Evolutionary conservation across 2,888 invertebrate species (phyloP), one percentile per base, ranked within the genome.

Genomic region (Tetragonula carbonaria): DNA sequence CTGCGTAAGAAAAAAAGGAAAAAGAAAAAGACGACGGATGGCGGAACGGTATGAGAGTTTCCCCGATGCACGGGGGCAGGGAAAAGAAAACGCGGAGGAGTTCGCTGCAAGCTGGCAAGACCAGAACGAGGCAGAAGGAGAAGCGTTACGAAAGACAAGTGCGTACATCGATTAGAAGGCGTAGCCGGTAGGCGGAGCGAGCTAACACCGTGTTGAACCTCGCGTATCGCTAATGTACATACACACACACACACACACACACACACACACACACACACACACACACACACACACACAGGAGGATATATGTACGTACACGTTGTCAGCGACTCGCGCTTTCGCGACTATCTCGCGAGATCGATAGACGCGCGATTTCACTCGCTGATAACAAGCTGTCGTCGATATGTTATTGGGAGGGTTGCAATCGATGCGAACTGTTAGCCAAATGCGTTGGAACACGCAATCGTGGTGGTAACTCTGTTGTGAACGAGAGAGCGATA

Each of bases 151-250:
- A 90, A 87, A 87, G 85, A 86, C 90, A 88, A 92, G 87, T 88
- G 87, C 87, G 86, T 87, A 86, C 85, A 85, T 91, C 90, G 91
- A 93, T 92, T 93, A 93, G 93, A 92, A 93, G 93, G 93, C 93
- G 93, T 93, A 93, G 88, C 90, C 88, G 80, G 88, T 90, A 90
- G 93, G 93, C 92, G 93, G 93, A 91, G 93, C 92, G 87, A 90
- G 85, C 87, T 87, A 90, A 89, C 87, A 87, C 85, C 82, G 86
- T 75, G 87, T 90, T 85, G 85, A 87, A 90, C 78, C 86, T 86
- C 88, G 72, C 87, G 85, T 88, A 85, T 63, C 80, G 82, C 86
- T 88, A 87, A 88, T 91, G 82, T 85, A 87, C 72, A n/a, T 14
- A 59, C 8, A 33, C 33, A 33, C 33, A 33, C 33, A 33, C 33